Evolutionary conservation across 2,113 vertebrate species (phyloP).

Genomic region (Cranoglanis bouderius): DNA sequence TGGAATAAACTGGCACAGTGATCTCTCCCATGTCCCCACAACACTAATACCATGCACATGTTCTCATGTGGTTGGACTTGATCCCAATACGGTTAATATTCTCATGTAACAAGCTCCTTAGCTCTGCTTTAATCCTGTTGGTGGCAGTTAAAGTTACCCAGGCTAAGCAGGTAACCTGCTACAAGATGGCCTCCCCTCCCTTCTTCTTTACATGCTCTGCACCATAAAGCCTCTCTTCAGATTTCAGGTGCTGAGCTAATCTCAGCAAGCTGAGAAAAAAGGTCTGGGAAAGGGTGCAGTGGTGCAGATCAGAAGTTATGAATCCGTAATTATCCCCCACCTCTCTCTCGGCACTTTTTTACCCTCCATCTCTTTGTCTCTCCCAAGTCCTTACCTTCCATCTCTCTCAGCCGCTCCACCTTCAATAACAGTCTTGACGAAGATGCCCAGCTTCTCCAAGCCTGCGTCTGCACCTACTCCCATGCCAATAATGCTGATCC

Average conservation of each 20-base stretch:
- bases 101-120: constrained; percentile 32
- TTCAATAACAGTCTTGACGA: constrained; percentile 97
- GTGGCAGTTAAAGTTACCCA: constrained; percentile 34
- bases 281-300: constrained; percentile 52
- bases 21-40: background rate
- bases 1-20: background rate
- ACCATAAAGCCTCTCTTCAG: constrained; percentile 34
- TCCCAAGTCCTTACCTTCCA: constrained; percentile 79
- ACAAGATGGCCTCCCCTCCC: background rate
- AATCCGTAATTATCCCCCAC: background rate
- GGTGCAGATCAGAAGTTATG: constrained; percentile 26
- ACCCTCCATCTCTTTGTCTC: background rate
- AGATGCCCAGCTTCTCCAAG: constrained; percentile 96
- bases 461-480: constrained; percentile 97
- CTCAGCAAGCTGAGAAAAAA: constrained; percentile 58
- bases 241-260: constrained; percentile 56
- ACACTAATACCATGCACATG: constrained; percentile 34
- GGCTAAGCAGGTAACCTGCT: constrained; percentile 21
- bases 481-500: constrained; percentile 98
- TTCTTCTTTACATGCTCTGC: background rate
- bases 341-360: constrained; percentile 4
- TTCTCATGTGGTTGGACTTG: constrained; percentile 29
- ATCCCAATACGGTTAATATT: constrained; percentile 18
- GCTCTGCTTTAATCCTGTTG: constrained; percentile 23
- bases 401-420: constrained; percentile 93